Conservation (phyloP, 2,113 vertebrate genomes). For the Echinops telfairi region DNA sequence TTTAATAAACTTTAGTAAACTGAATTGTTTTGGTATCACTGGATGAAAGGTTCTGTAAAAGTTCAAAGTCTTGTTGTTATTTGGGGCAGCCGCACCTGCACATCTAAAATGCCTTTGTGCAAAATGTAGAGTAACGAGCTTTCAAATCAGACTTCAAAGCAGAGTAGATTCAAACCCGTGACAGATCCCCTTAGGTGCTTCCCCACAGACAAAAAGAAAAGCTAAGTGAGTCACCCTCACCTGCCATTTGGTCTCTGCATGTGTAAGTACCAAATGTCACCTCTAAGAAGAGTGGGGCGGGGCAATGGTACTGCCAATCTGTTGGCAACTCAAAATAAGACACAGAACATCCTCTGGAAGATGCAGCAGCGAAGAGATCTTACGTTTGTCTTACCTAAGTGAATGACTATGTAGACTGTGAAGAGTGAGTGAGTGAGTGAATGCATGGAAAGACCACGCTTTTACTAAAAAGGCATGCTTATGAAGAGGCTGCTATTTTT, state of each 20-base stretch:
- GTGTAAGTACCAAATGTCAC: neutral
- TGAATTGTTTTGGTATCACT: slow-evolving; percentile 69
- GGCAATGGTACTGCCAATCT: neutral
- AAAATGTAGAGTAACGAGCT: slow-evolving; percentile 49
- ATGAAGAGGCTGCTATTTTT: neutral
- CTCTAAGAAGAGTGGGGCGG: neutral
- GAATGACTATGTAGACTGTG: neutral
- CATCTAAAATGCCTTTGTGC: slow-evolving; percentile 53
- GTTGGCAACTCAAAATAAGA: neutral
- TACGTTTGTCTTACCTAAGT: slow-evolving; percentile 17
- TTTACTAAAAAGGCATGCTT: slow-evolving; percentile 15
- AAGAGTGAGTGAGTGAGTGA: neutral
- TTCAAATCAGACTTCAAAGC: slow-evolving; percentile 68
- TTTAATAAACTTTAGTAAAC: slow-evolving; percentile 46
- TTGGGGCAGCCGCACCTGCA: slow-evolving; percentile 57
- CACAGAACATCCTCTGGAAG: slow-evolving; percentile 14
- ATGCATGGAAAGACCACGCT: neutral
- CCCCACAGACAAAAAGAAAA: slow-evolving; percentile 13
- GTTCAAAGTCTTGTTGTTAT: slow-evolving; percentile 72
- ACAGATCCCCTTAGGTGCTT: slow-evolving; percentile 48
- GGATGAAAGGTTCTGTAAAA: slow-evolving; percentile 63
- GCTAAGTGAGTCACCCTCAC: neutral
- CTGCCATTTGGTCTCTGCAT: slow-evolving; percentile 2
- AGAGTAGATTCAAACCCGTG: neutral
- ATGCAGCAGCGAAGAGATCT: neutral